Conservation (phyloP, 2,888 invertebrate genomes). For the Charanyca ferruginea region DNA sequence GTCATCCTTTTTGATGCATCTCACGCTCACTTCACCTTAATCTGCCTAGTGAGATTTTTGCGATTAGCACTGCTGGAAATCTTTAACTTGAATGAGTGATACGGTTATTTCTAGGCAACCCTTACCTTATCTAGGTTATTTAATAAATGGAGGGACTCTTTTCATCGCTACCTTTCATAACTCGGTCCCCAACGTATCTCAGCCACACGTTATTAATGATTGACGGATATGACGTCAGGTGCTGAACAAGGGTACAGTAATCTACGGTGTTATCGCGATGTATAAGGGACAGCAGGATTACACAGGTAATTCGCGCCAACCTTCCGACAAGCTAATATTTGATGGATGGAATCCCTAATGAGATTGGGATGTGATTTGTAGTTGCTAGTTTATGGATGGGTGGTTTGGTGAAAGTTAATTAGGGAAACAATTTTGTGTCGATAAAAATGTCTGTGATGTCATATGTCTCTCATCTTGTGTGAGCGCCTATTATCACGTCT, state of each 20-base stretch:
- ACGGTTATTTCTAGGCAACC: too few species aligned
- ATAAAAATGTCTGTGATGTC: neutral
- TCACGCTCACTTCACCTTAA: too few species aligned
- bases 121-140: neutral
- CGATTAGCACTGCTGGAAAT: too few species aligned
- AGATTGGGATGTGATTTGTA: constrained; percentile 47
- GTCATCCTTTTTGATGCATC: too few species aligned
- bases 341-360: constrained; percentile 59
- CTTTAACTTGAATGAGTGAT: too few species aligned
- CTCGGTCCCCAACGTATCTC: constrained; percentile 26
- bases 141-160: neutral
- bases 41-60: too few species aligned
- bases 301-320: constrained; percentile 57
- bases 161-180: constrained; percentile 6
- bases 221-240: constrained; percentile 61
- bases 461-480: too few species aligned
- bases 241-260: constrained; percentile 61
- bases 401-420: constrained; percentile 6
- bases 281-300: constrained; percentile 51
- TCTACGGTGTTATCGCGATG: constrained; percentile 60
- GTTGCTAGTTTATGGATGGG: constrained; percentile 6
- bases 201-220: constrained; percentile 64
- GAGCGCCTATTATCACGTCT: too few species aligned
- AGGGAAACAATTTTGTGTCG: neutral
- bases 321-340: constrained; percentile 37